Conservation (phyloP, 2,797 vertebrate genomes). For the Gila robusta region DNA sequence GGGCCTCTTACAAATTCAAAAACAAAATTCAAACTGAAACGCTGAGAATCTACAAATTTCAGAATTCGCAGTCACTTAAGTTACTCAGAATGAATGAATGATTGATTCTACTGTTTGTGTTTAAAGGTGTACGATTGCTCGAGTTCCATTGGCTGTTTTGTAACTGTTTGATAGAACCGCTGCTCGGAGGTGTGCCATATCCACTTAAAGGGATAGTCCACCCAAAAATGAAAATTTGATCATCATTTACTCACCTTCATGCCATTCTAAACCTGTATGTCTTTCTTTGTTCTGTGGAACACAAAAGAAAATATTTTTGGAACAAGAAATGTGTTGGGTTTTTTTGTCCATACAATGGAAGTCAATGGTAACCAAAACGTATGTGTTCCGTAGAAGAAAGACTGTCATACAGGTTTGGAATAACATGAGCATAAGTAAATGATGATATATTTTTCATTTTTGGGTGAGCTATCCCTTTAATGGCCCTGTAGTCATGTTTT, state of each 20-base stretch:
- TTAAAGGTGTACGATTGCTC: conserved; percentile 47
- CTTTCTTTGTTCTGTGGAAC: not conserved
- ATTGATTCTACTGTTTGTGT: conserved; percentile 24
- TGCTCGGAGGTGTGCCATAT: conserved; percentile 22
- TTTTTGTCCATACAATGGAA: not conserved
- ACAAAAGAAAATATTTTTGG: not conserved
- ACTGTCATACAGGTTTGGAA: not conserved
- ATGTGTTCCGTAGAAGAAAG: not conserved
- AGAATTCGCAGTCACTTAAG: not conserved
- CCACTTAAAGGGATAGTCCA: not conserved
- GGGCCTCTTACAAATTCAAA: not conserved
- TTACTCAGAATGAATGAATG: conserved; percentile 1
- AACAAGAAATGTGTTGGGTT: not conserved
- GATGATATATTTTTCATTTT: not conserved
- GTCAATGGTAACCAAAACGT: not conserved
- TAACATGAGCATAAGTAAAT: not conserved
- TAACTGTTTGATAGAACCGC: conserved; percentile 35
- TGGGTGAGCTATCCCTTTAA: not conserved
- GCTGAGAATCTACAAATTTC: not conserved
- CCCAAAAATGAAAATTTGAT: not conserved
- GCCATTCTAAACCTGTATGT: not conserved
- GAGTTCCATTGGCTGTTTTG: conserved; percentile 58
- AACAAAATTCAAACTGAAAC: not conserved
- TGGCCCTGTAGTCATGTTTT: conserved; percentile 35
- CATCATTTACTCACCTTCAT: not conserved